Conservation (phyloP, 1,140 invertebrate species). For the Apis dorsata region DNA sequence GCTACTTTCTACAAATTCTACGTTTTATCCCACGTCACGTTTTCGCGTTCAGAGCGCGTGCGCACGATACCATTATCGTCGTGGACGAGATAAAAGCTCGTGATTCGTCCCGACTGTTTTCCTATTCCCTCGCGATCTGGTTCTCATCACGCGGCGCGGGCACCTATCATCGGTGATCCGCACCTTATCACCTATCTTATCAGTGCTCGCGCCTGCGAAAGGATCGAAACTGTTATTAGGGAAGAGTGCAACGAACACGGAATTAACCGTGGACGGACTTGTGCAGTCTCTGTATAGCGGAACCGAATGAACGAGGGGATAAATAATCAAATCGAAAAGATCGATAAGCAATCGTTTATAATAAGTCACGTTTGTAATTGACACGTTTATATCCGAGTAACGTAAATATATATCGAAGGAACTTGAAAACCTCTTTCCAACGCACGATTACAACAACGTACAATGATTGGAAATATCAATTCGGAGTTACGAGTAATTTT, state of each 20-base stretch:
- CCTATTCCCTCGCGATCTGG: background rate
- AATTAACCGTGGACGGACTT: background rate
- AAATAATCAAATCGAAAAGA: background rate
- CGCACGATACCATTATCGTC: background rate
- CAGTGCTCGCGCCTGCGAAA: background rate
- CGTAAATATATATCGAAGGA: too few species aligned
- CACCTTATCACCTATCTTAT: background rate
- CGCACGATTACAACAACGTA: too few species aligned
- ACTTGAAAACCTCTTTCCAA: too few species aligned
- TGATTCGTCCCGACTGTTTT: background rate
- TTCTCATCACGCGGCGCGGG: conserved; percentile 9
- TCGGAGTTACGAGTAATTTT: too few species aligned
- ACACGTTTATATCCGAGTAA: too few species aligned
- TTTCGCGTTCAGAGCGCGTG: too few species aligned
- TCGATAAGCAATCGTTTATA: too few species aligned
- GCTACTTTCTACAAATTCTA: too few species aligned
- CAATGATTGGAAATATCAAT: too few species aligned
- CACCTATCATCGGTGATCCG: background rate
- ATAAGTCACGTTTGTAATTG: too few species aligned
- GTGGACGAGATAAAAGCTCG: background rate
- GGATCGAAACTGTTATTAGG: background rate
- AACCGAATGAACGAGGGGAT: background rate
- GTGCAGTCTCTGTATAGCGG: background rate
- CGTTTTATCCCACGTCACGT: too few species aligned
- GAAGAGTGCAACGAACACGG: background rate